Base-by-base conservation (phyloP, 2,888 invertebrate genomes). In the Eupithecia pulchellata region DNA sequence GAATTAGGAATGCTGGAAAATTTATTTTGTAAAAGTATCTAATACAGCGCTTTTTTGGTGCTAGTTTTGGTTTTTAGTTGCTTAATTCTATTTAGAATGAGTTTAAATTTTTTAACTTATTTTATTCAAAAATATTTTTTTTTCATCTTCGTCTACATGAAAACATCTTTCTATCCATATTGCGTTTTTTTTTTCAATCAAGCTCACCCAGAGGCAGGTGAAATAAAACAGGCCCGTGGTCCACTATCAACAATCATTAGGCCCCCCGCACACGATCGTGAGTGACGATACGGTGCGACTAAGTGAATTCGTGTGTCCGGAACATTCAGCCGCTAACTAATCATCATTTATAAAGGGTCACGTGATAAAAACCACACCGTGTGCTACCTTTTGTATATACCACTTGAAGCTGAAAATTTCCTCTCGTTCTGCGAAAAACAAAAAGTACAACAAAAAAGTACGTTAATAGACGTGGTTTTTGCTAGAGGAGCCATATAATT, bases 291-390 rank as follows among this genome's bases (percentile, higher is more conserved):
- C 69, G 66, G 62, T 36, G 69, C 81, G 76, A 30, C 30, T 93
- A 92, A 93, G 93, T 93, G 93, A 92, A 89, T 93, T 92, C 90
- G 90, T 92, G 82, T 93, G 93, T 93, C 88, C 86, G 78, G 83
- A 89, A 89, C 91, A 88, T 87, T 86, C 86, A 84, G 82, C 82
- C 82, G 82, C 83, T 85, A 88, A 93, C 93, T 91, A 91, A 93
- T 93, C 93, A 93, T 92, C 92, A 91, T 93, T 93, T 76, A 88
- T 62, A 69, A 80, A 82, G 73, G 75, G 76, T 69, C 74, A 69
- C 72, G 63, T 47, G 71, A 47, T 83, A 84, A 83, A 78, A 66
- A 72, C 70, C 64, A 30, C 55, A 66, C 47, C 27, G 65, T 58
- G 66, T 61, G 30, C 39, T 62, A 64, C 68, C 68, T 71, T 65